phyloP scores from a whole-genome alignment of 30 jellyfish, hydroid and myxozoan species.

The Turritopsis rubra region DNA sequence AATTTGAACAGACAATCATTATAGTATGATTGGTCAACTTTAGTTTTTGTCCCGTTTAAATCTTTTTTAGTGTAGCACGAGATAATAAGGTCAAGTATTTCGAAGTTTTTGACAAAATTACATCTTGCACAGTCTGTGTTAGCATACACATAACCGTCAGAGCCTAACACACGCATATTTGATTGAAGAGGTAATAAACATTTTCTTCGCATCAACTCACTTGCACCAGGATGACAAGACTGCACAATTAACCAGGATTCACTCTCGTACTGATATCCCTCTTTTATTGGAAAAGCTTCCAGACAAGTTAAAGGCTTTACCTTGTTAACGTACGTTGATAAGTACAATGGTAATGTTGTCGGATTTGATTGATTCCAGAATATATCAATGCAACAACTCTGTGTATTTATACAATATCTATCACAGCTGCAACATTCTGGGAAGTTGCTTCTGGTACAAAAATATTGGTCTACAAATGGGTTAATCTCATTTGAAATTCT shows the following conservation, averaged over 20 bases:
- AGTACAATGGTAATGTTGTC: background rate
- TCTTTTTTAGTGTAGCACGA: too few species aligned
- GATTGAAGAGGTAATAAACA: too few species aligned
- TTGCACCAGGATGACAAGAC: background rate
- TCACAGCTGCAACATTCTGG: background rate
- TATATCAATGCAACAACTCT: background rate
- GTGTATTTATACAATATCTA: background rate
- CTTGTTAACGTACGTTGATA: background rate
- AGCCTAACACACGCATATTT: too few species aligned
- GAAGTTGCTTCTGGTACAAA: background rate
- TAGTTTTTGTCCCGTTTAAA: too few species aligned
- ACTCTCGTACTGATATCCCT: background rate
- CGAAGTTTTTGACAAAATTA: constrained; percentile 5
- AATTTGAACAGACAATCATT: too few species aligned
- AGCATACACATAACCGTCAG: too few species aligned
- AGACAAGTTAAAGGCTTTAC: background rate
- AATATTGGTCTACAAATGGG: background rate
- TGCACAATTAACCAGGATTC: background rate
- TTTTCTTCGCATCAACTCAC: too few species aligned
- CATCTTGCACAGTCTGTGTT: constrained; percentile 3
- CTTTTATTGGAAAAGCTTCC: background rate
- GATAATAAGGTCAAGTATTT: too few species aligned
- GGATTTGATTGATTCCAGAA: background rate
- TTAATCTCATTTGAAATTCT: background rate
- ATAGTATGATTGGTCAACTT: too few species aligned